Conservation (phyloP, 2,888 invertebrate species). For the Apamea monoglypha region DNA sequence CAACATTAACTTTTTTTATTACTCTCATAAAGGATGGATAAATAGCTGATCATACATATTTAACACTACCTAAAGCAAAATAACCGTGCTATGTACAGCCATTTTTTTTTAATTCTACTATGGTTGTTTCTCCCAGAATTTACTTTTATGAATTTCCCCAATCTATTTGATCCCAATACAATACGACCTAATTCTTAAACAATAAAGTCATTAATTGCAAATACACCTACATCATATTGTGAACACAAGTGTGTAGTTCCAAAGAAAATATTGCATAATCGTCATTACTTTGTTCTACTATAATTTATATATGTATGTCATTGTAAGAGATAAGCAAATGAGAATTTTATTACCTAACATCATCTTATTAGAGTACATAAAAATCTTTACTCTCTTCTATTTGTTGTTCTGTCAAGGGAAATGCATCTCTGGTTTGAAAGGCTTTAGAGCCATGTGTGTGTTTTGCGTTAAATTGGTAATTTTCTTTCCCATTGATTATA, state of each 20-base stretch:
- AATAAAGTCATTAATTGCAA: constrained; percentile 12
- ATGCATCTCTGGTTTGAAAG: background rate
- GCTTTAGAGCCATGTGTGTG: background rate
- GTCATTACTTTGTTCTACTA: constrained; percentile 24
- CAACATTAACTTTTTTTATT: background rate
- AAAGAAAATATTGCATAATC: constrained; percentile 37
- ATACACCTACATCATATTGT: constrained; percentile 20
- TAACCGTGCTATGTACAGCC: background rate
- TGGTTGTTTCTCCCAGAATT: background rate
- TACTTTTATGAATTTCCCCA: background rate
- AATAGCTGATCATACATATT: background rate
- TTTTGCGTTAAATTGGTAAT: constrained; percentile 32
- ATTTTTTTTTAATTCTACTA: background rate
- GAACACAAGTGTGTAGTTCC: constrained; percentile 6
- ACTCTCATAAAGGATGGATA: background rate
- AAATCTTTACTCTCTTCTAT: constrained; percentile 15
- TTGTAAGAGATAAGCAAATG: constrained; percentile 58
- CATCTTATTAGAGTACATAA: constrained; percentile 51
- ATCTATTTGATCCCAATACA: constrained; percentile 4
- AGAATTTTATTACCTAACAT: constrained; percentile 58
- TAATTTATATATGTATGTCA: constrained; percentile 46
- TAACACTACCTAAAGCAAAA: background rate
- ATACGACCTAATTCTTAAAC: constrained; percentile 12
- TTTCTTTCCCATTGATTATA: constrained; percentile 53
- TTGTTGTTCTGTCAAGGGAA: constrained; percentile 9